phyloP scores from a whole-genome alignment of 2,113 vertebrate genomes.

The Zosterops borbonicus region DNA sequence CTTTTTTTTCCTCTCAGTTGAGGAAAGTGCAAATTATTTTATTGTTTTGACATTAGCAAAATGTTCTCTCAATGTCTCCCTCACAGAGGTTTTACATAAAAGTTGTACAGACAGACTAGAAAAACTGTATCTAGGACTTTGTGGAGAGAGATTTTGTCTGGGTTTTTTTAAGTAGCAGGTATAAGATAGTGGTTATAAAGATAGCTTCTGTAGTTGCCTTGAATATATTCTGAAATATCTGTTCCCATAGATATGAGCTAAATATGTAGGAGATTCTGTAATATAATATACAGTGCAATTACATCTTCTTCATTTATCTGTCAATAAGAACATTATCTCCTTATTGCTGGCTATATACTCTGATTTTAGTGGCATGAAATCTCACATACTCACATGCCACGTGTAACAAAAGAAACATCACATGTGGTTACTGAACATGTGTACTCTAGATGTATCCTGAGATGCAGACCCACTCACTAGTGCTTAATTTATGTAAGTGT shows the following conservation, averaged over 20 bases:
- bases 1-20: accelerated
- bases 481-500: neutral
- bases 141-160: neutral
- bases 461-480: neutral
- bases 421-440: neutral
- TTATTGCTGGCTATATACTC: neutral
- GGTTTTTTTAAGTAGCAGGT: neutral
- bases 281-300: neutral
- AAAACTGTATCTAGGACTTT: neutral
- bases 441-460: neutral
- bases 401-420: neutral
- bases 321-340: neutral
- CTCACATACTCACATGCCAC: neutral
- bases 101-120: neutral
- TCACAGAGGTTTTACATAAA: neutral
- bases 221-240: neutral
- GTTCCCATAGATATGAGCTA: neutral
- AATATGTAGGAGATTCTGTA: neutral
- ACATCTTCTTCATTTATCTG: neutral
- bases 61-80: neutral
- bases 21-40: neutral
- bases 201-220: neutral
- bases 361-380: neutral
- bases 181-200: neutral
- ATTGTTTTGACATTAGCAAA: neutral